These are phyloP conservation scores for Plebejus melissa DNA, from an alignment of 2,888 invertebrate species.

Conservation along the genomic window DNA sequence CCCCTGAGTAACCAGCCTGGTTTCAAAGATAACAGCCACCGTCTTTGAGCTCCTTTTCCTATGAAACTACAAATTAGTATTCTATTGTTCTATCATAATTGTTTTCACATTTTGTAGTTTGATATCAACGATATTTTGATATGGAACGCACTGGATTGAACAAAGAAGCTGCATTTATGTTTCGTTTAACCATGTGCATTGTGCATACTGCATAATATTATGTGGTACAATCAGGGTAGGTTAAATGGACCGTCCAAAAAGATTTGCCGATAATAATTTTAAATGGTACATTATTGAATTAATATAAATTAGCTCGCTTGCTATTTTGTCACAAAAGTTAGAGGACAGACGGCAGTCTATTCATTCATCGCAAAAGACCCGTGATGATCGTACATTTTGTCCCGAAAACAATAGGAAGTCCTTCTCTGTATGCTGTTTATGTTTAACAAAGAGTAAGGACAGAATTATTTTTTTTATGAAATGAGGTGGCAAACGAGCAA, in stretches of 20 bases:
- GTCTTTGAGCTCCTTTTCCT: too few species aligned
- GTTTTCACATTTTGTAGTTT: not conserved
- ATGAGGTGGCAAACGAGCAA: too few species aligned
- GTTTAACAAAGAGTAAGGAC: too few species aligned
- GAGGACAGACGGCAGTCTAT: not conserved
- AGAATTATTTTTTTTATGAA: too few species aligned
- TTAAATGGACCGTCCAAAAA: constrained; percentile 2
- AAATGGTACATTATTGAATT: constrained; percentile 8
- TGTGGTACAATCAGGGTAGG: not conserved
- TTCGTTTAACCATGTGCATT: not conserved
- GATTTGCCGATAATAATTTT: constrained; percentile 12
- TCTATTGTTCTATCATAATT: too few species aligned
- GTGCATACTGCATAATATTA: too few species aligned
- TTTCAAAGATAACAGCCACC: too few species aligned
- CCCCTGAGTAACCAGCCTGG: too few species aligned
- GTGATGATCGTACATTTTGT: not conserved
- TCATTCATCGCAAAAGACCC: not conserved
- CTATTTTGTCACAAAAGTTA: not conserved
- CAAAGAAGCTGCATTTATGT: not conserved
- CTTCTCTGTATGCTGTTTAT: too few species aligned
- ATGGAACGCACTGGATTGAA: not conserved
- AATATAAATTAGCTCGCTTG: not conserved
- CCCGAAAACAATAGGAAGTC: too few species aligned
- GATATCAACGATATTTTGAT: too few species aligned
- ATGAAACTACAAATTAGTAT: too few species aligned